Base-by-base conservation (phyloP, 2,888 invertebrate genomes). In the Sipha maydis region DNA sequence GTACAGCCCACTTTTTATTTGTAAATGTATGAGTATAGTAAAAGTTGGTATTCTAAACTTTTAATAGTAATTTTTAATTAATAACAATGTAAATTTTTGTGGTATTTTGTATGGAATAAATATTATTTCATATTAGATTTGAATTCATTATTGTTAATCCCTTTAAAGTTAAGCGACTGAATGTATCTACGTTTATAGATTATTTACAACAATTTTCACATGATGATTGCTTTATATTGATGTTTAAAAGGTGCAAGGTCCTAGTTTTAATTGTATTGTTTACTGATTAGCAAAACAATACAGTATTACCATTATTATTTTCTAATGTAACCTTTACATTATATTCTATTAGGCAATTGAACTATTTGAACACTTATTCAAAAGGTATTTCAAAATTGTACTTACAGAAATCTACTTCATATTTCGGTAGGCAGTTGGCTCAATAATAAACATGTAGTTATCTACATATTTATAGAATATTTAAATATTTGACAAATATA, bases 241-340 rank as follows among this genome's bases (percentile, higher is more conserved):
- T 61, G 21, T 61, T 61, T 61, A 61, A 21, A 7, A 61, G 61
- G 61, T 61, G 21, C 21, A 21, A 61, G 5, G 19, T 61, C 61
- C 25, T 25, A 25, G 61, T 61, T 61, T 61, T 1, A 54, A 14
- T 38, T 79, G 61, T 79, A 61, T 25, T 80, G 67, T 38, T 61
- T n/a, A 67, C 61, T 80, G 80, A 80, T 80, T 67, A 61, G n/a
- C 34, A 17, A 67, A 17, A 80, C 38, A 38, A 80, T 34, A 38
- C 34, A n/a, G 9, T 79, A 34, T 61, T 80, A 38, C n/a, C n/a
- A 34, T 80, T 80, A 80, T 67, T 38, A 17, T 14, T n/a, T 80
- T 71, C 31, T 28, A 71, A 71, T 71, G 28, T 71, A 71, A 71
- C 71, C 71, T 71, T 71, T 31, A 28, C 31, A 28, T 3, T 71